Evolutionary conservation across 1,140 invertebrate species (phyloP).

Genomic region (Phocides pigmalion): DNA sequence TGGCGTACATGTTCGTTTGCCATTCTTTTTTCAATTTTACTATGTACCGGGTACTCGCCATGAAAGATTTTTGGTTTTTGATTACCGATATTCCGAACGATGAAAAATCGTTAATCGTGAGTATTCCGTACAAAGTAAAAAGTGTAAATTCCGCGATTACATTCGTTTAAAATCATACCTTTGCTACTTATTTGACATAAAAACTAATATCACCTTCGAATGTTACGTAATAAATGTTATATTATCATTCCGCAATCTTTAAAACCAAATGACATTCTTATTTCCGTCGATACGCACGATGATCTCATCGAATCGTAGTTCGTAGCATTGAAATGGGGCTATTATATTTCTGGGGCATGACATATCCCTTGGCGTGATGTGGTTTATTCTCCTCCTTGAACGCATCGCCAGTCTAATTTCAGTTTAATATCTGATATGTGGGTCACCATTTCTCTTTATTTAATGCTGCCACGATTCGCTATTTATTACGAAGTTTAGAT

Average conservation of each 20-base stretch:
- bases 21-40: too few relatives aligned
- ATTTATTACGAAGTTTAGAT: slow-evolving; percentile 4
- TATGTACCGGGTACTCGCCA: too few relatives aligned
- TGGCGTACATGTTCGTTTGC: too few relatives aligned
- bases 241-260: background rate
- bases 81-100: too few relatives aligned
- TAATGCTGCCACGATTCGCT: slow-evolving; percentile 7
- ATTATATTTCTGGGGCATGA: slow-evolving; percentile 73
- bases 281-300: slow-evolving; percentile 45
- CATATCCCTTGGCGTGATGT: slow-evolving; percentile 69
- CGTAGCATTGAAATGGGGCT: slow-evolving; percentile 44
- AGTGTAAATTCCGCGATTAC: too few relatives aligned
- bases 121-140: too few relatives aligned
- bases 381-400: slow-evolving; percentile 52
- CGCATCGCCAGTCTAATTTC: slow-evolving; percentile 64
- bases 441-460: slow-evolving; percentile 55
- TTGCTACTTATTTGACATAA: too few relatives aligned
- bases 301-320: slow-evolving; percentile 63
- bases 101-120: too few relatives aligned
- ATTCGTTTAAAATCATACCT: too few relatives aligned
- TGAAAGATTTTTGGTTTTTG: too few relatives aligned
- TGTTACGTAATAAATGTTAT: background rate
- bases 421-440: slow-evolving; percentile 64
- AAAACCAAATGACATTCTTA: slow-evolving; percentile 23
- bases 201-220: too few relatives aligned